A percentile compares a stretch with the other conserved stretches of the same genome.
These are phyloP conservation scores for Ochropleura plecta DNA, from an alignment of 2,888 invertebrate genomes.

Conservation along the genomic window DNA sequence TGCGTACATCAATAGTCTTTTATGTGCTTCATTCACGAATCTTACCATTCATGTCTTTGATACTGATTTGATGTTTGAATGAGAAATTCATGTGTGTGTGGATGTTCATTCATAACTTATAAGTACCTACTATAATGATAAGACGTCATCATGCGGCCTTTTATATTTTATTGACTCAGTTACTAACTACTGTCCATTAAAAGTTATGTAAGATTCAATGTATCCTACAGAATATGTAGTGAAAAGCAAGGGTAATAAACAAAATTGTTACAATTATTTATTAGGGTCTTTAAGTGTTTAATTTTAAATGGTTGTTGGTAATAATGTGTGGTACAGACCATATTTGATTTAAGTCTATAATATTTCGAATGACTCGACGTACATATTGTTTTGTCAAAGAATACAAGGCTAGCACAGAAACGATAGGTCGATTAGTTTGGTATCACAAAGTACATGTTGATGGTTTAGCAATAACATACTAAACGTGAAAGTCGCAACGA, in stretches of 20 bases:
- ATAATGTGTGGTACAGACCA: slow-evolving; percentile 13
- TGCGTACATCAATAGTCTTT: slow-evolving; percentile 78
- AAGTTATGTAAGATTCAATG: not conserved
- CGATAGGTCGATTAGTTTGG: not conserved
- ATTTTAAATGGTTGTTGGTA: slow-evolving; percentile 16
- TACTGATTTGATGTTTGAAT: slow-evolving; percentile 71
- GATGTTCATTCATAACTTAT: slow-evolving; percentile 68
- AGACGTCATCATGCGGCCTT: slow-evolving; percentile 43
- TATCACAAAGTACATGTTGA: not conserved
- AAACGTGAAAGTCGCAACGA: not conserved
- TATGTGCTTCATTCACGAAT: slow-evolving; percentile 81
- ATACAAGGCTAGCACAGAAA: slow-evolving; percentile 4
- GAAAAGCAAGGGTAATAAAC: slow-evolving; percentile 3
- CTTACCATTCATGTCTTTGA: slow-evolving; percentile 80
- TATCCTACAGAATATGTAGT: not conserved
- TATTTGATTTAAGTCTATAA: slow-evolving; percentile 43
- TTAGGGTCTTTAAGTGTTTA: not conserved
- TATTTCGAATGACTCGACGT: slow-evolving; percentile 47
- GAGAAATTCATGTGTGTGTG: slow-evolving; percentile 55
- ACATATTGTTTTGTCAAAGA: slow-evolving; percentile 50
- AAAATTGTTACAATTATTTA: not conserved
- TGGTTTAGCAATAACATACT: not conserved
- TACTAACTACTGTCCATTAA: slow-evolving; percentile 11
- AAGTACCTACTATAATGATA: slow-evolving; percentile 49
- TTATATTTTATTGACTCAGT: slow-evolving; percentile 30